phyloP scores from a whole-genome alignment of 2,888 invertebrate species.

The Rhingia rostrata region DNA sequence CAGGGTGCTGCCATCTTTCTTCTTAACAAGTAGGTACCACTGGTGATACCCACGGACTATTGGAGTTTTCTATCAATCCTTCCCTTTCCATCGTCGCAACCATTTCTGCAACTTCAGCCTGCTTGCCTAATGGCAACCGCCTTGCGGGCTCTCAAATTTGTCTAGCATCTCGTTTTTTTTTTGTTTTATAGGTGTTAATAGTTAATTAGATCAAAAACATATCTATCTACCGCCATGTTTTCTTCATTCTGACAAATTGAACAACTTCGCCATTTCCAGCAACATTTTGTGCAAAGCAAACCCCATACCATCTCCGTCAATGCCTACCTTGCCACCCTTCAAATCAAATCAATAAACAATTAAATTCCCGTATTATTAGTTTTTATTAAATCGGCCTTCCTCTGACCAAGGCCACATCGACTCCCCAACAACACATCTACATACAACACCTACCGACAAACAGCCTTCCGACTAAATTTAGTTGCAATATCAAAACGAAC shows the following conservation, averaged over 20 bases:
- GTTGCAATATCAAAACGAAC: constrained; percentile 47
- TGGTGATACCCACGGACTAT: too few species aligned
- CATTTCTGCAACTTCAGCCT: too few species aligned
- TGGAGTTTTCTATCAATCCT: too few species aligned
- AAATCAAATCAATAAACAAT: constrained; percentile 52
- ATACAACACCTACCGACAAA: constrained; percentile 30
- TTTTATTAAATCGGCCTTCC: constrained; percentile 44
- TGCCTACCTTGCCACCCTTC: not conserved
- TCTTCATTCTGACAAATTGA: not conserved
- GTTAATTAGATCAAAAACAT: too few species aligned
- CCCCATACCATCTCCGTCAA: not conserved
- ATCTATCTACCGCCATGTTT: too few species aligned
- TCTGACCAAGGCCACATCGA: constrained; percentile 48
- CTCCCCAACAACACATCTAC: not conserved
- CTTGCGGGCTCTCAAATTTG: too few species aligned
- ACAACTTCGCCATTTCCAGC: not conserved
- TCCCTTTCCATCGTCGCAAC: too few species aligned
- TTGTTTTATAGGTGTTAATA: too few species aligned
- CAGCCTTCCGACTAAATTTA: constrained; percentile 61
- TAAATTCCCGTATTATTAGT: constrained; percentile 40
- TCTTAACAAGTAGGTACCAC: too few species aligned
- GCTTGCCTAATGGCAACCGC: too few species aligned
- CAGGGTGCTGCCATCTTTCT: too few species aligned
- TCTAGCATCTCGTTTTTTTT: too few species aligned
- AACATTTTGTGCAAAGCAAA: not conserved